A percentile compares a stretch with the other conserved stretches of the same genome.
phyloP scores from a whole-genome alignment of 2,888 invertebrate genomes.

The Gymnoscelis rufifasciata region DNA sequence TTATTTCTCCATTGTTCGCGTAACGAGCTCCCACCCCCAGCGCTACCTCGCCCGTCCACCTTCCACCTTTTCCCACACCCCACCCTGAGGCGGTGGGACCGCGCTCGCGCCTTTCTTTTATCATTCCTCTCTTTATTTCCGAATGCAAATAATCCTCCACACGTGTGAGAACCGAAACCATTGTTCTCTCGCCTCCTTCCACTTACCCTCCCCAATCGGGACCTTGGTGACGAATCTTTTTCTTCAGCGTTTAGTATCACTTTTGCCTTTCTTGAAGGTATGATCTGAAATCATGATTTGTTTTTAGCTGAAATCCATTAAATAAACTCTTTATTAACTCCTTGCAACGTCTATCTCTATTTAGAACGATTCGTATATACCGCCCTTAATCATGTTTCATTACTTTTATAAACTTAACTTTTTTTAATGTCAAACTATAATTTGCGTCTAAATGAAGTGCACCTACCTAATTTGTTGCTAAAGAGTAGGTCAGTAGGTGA shows the following conservation, averaged over 20 bases:
- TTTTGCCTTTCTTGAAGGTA: slow-evolving; percentile 39
- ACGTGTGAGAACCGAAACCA: slow-evolving; percentile 81
- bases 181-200: slow-evolving; percentile 76
- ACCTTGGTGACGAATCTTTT: slow-evolving; percentile 78
- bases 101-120: slow-evolving; percentile 79
- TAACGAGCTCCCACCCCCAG: slow-evolving; percentile 71
- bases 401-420: too few species aligned
- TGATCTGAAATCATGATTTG: too few species aligned
- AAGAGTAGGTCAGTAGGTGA: slow-evolving; percentile 24
- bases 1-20: slow-evolving; percentile 80
- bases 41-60: slow-evolving; percentile 38
- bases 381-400: too few species aligned
- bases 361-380: too few species aligned
- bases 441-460: slow-evolving; percentile 3
- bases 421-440: too few species aligned
- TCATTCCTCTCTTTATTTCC: slow-evolving; percentile 80
- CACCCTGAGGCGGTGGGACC: slow-evolving; percentile 76
- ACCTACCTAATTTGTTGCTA: slow-evolving; percentile 14
- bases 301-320: too few species aligned
- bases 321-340: too few species aligned
- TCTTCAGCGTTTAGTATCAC: slow-evolving; percentile 70
- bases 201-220: slow-evolving; percentile 59
- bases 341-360: too few species aligned
- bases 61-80: slow-evolving; percentile 70
- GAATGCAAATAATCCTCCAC: slow-evolving; percentile 81